Evolutionary conservation across 2,888 invertebrate species (phyloP).

Genomic region (Nematopogon swammerdamellus): DNA sequence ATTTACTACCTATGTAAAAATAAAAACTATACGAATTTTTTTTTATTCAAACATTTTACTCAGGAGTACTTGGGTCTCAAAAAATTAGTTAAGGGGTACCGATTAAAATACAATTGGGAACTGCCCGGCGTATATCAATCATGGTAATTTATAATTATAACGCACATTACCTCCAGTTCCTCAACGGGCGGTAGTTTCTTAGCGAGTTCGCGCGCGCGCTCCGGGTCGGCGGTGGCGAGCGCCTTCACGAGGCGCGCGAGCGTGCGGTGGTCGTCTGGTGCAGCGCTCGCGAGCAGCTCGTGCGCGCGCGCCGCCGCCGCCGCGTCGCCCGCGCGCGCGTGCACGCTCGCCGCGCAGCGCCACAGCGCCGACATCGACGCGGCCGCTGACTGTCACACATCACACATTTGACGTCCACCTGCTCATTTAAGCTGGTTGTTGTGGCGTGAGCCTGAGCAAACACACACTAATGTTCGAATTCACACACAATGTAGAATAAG

Average conservation of each 20-base stretch:
- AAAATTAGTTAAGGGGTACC: no score
- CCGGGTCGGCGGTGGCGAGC: conserved; percentile 77
- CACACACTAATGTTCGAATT: no score
- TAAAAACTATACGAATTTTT: no score
- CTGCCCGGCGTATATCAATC: no score
- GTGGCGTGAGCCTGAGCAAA: no score
- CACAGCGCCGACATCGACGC: conserved; percentile 74
- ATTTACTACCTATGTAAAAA: no score
- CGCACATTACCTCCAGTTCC: conserved; percentile 28
- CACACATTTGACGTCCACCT: background rate
- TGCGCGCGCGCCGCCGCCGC: conserved; percentile 77
- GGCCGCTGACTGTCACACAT: background rate
- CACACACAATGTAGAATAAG: no score
- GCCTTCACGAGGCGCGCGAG: conserved; percentile 90
- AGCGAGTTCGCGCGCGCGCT: conserved; percentile 67
- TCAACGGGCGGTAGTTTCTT: conserved; percentile 29
- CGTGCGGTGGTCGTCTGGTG: conserved; percentile 74
- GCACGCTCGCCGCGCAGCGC: conserved; percentile 84
- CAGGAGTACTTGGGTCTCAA: no score
- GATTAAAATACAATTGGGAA: no score
- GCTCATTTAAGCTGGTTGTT: no score
- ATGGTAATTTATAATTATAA: no score
- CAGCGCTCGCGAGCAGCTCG: conserved; percentile 72
- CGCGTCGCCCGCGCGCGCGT: conserved; percentile 71
- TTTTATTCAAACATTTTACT: no score